A percentile compares a stretch with the other conserved stretches of the same genome.
Conservation (phyloP, 2,113 vertebrate genomes). For the Rostratula benghalensis region DNA sequence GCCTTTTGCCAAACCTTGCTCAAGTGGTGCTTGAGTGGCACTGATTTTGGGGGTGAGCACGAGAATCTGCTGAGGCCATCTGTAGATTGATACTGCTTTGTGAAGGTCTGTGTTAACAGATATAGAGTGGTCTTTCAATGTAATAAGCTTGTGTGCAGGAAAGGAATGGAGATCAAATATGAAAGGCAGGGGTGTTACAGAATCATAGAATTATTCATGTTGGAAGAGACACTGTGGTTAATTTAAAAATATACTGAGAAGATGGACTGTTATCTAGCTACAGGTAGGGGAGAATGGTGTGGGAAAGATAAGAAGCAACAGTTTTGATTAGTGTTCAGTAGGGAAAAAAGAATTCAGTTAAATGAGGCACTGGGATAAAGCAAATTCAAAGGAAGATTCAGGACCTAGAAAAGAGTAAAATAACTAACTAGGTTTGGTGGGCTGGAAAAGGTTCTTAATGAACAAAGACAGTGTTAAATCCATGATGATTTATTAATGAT, state of each 20-base stretch:
- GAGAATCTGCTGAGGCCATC: not conserved
- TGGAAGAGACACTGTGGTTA: not conserved
- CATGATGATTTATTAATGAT: not conserved
- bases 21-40: not conserved
- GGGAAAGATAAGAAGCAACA: not conserved
- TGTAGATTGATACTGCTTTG: not conserved
- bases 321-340: not conserved
- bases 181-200: rapidly evolving
- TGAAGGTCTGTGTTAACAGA: not conserved
- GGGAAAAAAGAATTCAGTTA: not conserved
- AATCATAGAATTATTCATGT: too few relatives aligned
- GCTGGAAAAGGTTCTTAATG: not conserved
- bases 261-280: not conserved
- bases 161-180: rapidly evolving
- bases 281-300: not conserved
- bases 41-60: not conserved
- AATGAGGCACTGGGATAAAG: not conserved
- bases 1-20: not conserved
- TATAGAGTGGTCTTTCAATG: not conserved
- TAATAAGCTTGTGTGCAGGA: not conserved
- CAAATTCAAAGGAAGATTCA: not conserved
- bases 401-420: not conserved
- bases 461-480: not conserved
- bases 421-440: not conserved
- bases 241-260: not conserved